These are phyloP conservation scores for Trichomycterus rosablanca DNA, from an alignment of 2,113 vertebrate species.

Conservation along the genomic window DNA sequence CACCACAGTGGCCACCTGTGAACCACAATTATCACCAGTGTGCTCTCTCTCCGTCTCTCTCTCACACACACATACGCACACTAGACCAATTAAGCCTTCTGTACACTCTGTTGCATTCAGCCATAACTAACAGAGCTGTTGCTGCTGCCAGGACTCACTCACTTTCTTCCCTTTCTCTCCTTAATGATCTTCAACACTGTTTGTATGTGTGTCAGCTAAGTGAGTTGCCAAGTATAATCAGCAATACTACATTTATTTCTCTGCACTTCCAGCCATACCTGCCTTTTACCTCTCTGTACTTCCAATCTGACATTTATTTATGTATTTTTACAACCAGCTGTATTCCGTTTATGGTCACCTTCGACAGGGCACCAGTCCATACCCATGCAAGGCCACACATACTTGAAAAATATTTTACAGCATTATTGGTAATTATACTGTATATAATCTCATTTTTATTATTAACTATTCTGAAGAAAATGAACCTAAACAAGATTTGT, in stretches of 20 bases:
- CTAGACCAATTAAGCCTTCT: constrained; percentile 65
- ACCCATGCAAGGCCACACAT: too few relatives aligned
- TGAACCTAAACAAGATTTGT: too few relatives aligned
- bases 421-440: too few relatives aligned
- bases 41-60: constrained; percentile 32
- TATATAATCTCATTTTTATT: too few relatives aligned
- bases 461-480: too few relatives aligned
- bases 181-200: constrained; percentile 33
- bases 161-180: constrained; percentile 35
- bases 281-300: too few relatives aligned
- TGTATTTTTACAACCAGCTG: too few relatives aligned
- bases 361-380: too few relatives aligned
- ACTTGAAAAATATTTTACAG: too few relatives aligned
- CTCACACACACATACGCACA: constrained; percentile 30
- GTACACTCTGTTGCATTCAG: constrained; percentile 57
- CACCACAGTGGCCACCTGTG: constrained; percentile 58
- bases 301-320: too few relatives aligned
- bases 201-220: constrained; percentile 5
- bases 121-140: constrained; percentile 52
- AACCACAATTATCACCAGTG: constrained; percentile 53
- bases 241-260: constrained; percentile 8
- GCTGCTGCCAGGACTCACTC: constrained; percentile 51
- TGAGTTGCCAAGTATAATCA: constrained; percentile 17
- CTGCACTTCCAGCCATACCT: neutral
- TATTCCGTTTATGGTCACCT: too few relatives aligned